Base-by-base conservation (phyloP, 2,797 vertebrate species). In the Euthynnus affinis region DNA sequence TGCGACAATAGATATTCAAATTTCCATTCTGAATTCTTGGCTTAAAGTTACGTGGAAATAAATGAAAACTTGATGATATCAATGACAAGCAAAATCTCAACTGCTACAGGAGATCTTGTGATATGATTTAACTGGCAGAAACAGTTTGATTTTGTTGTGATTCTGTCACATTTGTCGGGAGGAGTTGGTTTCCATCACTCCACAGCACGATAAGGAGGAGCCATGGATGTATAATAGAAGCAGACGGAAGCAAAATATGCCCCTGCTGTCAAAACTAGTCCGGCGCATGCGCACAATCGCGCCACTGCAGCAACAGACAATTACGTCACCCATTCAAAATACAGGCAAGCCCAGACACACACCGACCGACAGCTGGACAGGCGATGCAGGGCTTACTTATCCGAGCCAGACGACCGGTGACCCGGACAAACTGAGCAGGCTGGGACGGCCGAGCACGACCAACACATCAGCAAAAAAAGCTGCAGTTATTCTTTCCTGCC, bases 281-380 rank as follows among this genome's bases (percentile, higher is more conserved):
- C 7, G 0, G 87, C 79, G 93, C 94, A 90, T 92, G 94, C 92
- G 94, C 91, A 87, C 6, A 5, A 40, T 7, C 12, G 63, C 44
- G 32, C 22, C 74, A 81, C 84, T 91, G 90, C 91, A 87, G 73
- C 64, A 78, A 46, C 32, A 52, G 1, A 51, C 1, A 5, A 32
- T 89, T 65, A 92, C 91, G 90, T 92, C 85, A 88, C 59, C 57
- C 81, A 86, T 88, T 90, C 71, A 89, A 87, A 83, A 79, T 40
- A 74, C 29, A 92, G 87, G 44, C 93, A 93, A 91, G 94, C 57
- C 94, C 57, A 53, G 93, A 84, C 94, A 94, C 48, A 94, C 86
- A 81, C 84, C 73, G 69, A 68, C 2, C 12, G 67, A 58, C 5
- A 42, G 10, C 69, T 25, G 68, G 75, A 61, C 78, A 9, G 49